Evolutionary conservation across 2,797 vertebrate genomes (phyloP).

Genomic region (Oryzias sinensis): DNA sequence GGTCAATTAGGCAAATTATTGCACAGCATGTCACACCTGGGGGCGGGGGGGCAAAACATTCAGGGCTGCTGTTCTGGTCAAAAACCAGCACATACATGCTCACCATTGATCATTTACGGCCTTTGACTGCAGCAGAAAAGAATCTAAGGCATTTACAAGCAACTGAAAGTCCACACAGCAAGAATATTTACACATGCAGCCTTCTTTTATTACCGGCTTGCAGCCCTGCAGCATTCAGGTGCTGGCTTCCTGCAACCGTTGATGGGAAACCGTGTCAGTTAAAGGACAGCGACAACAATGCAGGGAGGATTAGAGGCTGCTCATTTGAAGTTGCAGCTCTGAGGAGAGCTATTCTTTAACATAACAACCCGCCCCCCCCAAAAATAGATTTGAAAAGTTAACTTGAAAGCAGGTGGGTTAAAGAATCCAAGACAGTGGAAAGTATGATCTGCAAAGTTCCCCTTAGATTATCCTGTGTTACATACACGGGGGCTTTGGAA

Average conservation of each 20-base stretch:
- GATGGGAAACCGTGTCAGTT: slow-evolving; percentile 54
- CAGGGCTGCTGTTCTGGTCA: slow-evolving; percentile 6
- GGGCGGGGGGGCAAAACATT: neutral
- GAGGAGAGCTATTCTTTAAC: slow-evolving; percentile 9
- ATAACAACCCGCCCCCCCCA: neutral
- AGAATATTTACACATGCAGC: slow-evolving; percentile 10
- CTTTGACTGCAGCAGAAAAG: slow-evolving; percentile 45
- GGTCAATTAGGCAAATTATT: slow-evolving; percentile 53
- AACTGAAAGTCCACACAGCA: slow-evolving; percentile 31
- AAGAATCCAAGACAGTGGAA: neutral
- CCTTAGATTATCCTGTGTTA: slow-evolving; percentile 13
- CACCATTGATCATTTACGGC: slow-evolving; percentile 47
- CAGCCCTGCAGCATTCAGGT: slow-evolving; percentile 54
- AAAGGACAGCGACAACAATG: slow-evolving; percentile 23
- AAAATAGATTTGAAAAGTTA: neutral
- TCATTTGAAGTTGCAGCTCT: slow-evolving; percentile 47
- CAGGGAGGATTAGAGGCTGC: slow-evolving; percentile 45
- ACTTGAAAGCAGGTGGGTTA: neutral
- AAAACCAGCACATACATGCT: slow-evolving; percentile 19
- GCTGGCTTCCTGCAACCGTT: slow-evolving; percentile 56
- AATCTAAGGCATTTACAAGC: slow-evolving; percentile 62
- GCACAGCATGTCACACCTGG: slow-evolving; percentile 52
- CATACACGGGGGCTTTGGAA: neutral
- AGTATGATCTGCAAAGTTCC: neutral
- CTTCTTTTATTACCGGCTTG: slow-evolving; percentile 20